These are phyloP conservation scores for Amazona finschi DNA, from an alignment of 2,797 vertebrate species.

Conservation along the genomic window DNA sequence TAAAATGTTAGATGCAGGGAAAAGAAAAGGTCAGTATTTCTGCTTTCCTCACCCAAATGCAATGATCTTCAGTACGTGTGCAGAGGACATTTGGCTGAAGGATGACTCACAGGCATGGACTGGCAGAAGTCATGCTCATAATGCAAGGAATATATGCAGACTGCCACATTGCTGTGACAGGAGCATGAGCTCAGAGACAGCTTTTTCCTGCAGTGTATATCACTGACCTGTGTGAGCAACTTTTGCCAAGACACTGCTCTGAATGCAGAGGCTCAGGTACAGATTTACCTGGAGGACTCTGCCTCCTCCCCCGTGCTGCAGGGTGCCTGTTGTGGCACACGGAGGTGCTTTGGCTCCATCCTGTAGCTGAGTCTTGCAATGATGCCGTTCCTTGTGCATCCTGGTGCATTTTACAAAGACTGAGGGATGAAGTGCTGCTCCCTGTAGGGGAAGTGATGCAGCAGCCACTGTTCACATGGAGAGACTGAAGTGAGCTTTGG, in stretches of 20 bases:
- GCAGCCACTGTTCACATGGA: rapidly evolving
- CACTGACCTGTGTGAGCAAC: not conserved
- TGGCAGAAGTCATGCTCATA: not conserved
- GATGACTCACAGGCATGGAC: rapidly evolving
- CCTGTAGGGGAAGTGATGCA: not conserved
- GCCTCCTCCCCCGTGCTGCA: not conserved
- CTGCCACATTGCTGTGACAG: rapidly evolving
- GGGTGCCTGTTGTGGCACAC: rapidly evolving
- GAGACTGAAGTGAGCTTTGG: not conserved
- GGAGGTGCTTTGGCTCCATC: rapidly evolving
- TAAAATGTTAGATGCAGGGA: not conserved
- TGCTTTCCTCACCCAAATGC: not conserved
- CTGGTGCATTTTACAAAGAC: not conserved
- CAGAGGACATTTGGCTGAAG: not conserved
- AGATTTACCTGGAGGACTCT: not conserved
- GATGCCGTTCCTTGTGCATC: not conserved
- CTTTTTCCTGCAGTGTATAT: not conserved
- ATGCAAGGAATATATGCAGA: not conserved
- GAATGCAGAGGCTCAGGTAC: not conserved
- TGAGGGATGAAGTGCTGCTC: not conserved
- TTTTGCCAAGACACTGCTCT: not conserved
- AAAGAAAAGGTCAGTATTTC: not conserved
- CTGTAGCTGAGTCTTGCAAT: not conserved
- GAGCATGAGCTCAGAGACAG: not conserved
- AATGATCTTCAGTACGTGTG: rapidly evolving